Evolutionary conservation across 1,140 invertebrate genomes (phyloP), one percentile per base, ranked within the genome.

Genomic region (Papilio xuthus): DNA sequence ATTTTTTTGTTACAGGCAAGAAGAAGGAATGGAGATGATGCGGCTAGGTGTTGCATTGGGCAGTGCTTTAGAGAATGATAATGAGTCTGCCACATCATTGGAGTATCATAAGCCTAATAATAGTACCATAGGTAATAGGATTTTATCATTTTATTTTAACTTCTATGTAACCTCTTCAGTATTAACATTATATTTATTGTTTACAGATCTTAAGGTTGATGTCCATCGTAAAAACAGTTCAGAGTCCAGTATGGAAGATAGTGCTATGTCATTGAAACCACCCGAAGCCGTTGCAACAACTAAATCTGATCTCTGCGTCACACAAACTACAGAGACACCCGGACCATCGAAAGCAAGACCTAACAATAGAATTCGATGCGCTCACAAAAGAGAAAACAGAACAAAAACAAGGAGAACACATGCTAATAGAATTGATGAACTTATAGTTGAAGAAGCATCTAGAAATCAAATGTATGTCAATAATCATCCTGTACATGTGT

Each of bases 151-250:
- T 32, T 32, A 3, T 32, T 32, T 32, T 8, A 26, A 60, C n/a
- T n/a, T n/a, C 23, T 26, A 23, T 2, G 28, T 23, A 10, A 63
- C 26, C 12, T 32, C 12, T 63, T 4, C 0, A 15, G n/a, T 8
- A 23, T 20, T 8, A n/a, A 15, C 10, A 63, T 63, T 28, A 44
- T 73, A 23, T 76, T 56, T 82, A 82, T 56, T 79, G 53, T 80
- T 86, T 90, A 82, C 89, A 96, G 97, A 98, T 95, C 95, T 98
- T 78, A 98, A 98, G 95, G 98, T 98, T 69, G 98, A 98, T 94
- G 97, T 98, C 42, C 98, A 98, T 94, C 95, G 97, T 50, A 98
- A 98, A 90, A 98, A 98, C 88, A 98, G 97, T 90, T 98, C 97
- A 0, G 97, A 97, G 89, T 98, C 97, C 83, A 97, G 96, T 80